Conservation (phyloP, 2,888 invertebrate species). For the Ectemnius continuus region DNA sequence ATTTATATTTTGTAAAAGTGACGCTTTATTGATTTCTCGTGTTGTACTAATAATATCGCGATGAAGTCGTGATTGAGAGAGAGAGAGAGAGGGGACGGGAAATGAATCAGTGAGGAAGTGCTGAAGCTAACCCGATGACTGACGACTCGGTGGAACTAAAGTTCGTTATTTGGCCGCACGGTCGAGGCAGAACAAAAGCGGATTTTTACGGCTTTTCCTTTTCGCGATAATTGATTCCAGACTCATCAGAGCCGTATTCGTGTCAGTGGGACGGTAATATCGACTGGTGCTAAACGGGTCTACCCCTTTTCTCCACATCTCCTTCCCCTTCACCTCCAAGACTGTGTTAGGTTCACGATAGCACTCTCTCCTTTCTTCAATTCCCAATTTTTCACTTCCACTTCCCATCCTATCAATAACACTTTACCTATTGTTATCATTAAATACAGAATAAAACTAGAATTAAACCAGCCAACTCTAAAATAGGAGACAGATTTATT, state of each 20-base stretch:
- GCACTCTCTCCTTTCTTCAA: not conserved
- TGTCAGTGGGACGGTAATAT: not conserved
- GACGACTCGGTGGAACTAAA: slow-evolving; percentile 5
- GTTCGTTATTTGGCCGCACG: slow-evolving; percentile 6
- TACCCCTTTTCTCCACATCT: not conserved
- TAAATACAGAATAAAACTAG: too few species aligned
- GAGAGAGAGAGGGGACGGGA: not conserved
- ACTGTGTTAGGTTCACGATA: too few species aligned
- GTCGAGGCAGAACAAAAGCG: not conserved
- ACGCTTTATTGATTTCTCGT: too few species aligned
- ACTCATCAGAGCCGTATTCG: not conserved
- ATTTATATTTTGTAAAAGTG: too few species aligned
- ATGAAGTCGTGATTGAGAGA: too few species aligned
- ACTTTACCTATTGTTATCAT: too few species aligned
- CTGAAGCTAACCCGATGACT: not conserved
- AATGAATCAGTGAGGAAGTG: not conserved
- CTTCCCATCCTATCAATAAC: too few species aligned
- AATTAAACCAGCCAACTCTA: too few species aligned
- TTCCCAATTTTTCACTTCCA: not conserved
- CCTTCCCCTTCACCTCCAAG: not conserved
- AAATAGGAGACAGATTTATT: too few species aligned
- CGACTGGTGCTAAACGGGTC: not conserved
- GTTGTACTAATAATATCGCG: too few species aligned
- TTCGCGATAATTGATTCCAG: not conserved
- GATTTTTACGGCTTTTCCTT: not conserved